Percentiles rank a stretch among this genome's conserved stretches.
These are phyloP conservation scores for Seladonia tumulorum DNA, from an alignment of 2,888 invertebrate genomes.

Conservation along the genomic window DNA sequence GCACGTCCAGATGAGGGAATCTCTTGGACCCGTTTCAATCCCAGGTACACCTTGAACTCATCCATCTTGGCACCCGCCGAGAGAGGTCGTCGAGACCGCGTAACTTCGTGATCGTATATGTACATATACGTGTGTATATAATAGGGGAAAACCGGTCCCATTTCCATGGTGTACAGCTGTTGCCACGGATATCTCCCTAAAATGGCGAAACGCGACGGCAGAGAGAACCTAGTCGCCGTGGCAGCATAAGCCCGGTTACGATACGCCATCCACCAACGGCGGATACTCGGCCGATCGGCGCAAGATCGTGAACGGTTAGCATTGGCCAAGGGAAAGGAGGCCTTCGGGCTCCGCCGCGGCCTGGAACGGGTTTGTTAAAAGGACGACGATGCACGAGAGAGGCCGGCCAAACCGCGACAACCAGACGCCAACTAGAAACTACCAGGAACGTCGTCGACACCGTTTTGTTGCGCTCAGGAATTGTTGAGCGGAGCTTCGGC, in stretches of 20 bases:
- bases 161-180: not conserved
- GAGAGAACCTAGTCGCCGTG: not conserved
- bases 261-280: not conserved
- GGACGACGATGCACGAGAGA: constrained; percentile 38
- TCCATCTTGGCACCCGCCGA: not conserved
- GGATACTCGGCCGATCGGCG: not conserved
- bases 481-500: not conserved
- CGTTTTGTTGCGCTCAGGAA: not conserved
- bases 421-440: constrained; percentile 35
- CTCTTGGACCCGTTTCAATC: not conserved
- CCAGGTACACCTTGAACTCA: constrained; percentile 1
- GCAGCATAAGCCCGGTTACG: not conserved
- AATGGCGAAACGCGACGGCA: not conserved
- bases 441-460: constrained; percentile 9
- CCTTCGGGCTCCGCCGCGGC: constrained; percentile 43
- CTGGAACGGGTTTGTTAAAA: constrained; percentile 55
- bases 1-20: not conserved
- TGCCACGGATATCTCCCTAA: not conserved
- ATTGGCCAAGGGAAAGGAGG: constrained; percentile 47
- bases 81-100: constrained; percentile 2
- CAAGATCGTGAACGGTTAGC: constrained; percentile 18
- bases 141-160: not conserved
- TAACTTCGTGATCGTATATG: not conserved
- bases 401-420: constrained; percentile 38
- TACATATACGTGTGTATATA: too few relatives aligned